A percentile compares a stretch with the other conserved stretches of the same genome.
phyloP scores from a whole-genome alignment of 1,140 invertebrate species.

The Parapsyche elsis region DNA sequence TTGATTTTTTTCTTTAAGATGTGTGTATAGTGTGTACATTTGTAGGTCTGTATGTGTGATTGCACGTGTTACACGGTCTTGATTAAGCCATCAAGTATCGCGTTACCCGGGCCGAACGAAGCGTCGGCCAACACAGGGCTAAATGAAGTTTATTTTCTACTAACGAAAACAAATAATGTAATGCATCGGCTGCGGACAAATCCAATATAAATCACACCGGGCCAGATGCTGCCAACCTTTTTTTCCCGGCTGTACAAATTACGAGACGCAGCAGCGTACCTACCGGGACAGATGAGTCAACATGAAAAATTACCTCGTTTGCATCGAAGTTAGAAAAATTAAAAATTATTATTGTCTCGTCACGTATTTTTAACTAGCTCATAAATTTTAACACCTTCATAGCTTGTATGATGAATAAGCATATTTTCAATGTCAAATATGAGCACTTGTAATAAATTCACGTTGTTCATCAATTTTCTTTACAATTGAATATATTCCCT shows the following conservation, averaged over 20 bases:
- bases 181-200: slow-evolving; percentile 34
- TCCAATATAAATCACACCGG: slow-evolving; percentile 35
- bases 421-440: no score
- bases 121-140: background rate
- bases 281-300: background rate
- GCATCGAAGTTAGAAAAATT: background rate
- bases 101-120: slow-evolving; percentile 12
- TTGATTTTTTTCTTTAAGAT: background rate
- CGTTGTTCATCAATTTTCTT: no score
- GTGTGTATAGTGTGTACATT: background rate
- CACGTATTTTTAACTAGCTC: background rate
- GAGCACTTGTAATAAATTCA: no score
- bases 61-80: slow-evolving; percentile 5
- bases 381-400: background rate
- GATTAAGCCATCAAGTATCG: slow-evolving; percentile 41
- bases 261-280: background rate
- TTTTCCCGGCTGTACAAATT: background rate
- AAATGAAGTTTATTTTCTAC: slow-evolving; percentile 36
- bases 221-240: slow-evolving; percentile 11
- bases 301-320: slow-evolving; percentile 3
- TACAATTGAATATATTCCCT: no score
- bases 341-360: background rate
- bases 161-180: slow-evolving; percentile 44
- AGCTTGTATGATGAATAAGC: background rate
- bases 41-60: background rate